Conservation (phyloP, 2,113 vertebrate species). For the Plestiodon gilberti region DNA sequence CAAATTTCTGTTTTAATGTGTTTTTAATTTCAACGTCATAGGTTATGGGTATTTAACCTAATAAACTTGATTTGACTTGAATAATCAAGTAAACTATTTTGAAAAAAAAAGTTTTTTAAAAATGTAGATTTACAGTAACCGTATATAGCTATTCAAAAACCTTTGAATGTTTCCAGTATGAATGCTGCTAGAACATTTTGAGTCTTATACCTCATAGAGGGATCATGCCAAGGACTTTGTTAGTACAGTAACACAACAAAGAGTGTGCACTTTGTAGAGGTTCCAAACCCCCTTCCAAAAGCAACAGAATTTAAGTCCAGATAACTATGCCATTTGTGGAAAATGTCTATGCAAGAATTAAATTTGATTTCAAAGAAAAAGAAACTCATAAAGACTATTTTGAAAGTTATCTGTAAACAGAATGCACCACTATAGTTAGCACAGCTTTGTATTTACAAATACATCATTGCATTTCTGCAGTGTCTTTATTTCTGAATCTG, state of each 20-base stretch:
- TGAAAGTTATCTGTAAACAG: slow-evolving; percentile 30
- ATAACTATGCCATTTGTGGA: slow-evolving; percentile 33
- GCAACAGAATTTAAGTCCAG: slow-evolving; percentile 39
- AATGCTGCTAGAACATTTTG: slow-evolving; percentile 34
- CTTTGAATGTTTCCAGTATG: neutral
- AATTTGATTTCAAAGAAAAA: neutral
- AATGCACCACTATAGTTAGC: neutral
- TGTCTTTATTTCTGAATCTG: neutral
- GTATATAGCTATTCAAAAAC: neutral
- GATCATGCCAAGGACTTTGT: slow-evolving; percentile 22
- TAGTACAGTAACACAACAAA: slow-evolving; percentile 12
- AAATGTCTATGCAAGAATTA: slow-evolving; percentile 8
- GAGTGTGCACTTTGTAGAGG: neutral
- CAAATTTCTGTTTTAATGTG: no score
- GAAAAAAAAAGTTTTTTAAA: neutral
- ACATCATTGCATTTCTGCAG: slow-evolving; percentile 1
- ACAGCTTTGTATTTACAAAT: slow-evolving; percentile 27
- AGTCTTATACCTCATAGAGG: neutral
- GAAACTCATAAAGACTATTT: slow-evolving; percentile 26
- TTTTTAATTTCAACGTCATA: no score
- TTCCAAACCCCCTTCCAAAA: slow-evolving; percentile 31
- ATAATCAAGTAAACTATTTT: neutral
- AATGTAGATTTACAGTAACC: neutral
- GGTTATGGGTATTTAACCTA: no score
- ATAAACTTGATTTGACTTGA: no score